Evolutionary conservation across 2,113 vertebrate genomes (phyloP).

Genomic region (Mormyrus iriodes): DNA sequence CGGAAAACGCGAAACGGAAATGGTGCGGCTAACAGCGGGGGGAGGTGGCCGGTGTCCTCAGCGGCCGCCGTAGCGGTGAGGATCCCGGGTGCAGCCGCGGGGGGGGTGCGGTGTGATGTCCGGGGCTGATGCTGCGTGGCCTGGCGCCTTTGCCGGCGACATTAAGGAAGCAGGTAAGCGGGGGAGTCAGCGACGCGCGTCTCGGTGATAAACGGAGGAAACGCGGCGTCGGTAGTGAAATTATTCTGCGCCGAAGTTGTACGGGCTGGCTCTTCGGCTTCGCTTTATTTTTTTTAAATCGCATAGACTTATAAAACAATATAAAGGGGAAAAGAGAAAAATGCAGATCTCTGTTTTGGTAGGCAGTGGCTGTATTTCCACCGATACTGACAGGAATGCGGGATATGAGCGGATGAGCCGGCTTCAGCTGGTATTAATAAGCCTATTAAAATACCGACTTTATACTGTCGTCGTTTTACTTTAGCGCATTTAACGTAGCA

Average conservation of each 20-base stretch:
- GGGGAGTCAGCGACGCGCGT: no score
- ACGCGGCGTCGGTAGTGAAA: neutral
- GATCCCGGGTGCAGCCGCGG: neutral
- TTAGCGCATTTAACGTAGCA: neutral
- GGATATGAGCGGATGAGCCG: neutral
- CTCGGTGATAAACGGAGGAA: no score
- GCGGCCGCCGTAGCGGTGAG: neutral
- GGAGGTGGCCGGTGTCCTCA: neutral
- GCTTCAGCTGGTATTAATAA: neutral
- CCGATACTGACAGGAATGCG: neutral
- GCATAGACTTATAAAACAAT: neutral
- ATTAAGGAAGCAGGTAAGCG: neutral
- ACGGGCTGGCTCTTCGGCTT: neutral
- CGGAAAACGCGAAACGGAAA: neutral
- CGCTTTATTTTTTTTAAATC: neutral
- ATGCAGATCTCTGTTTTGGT: neutral
- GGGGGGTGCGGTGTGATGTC: neutral
- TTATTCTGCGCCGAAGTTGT: neutral
- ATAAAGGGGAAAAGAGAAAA: no score
- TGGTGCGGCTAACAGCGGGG: neutral
- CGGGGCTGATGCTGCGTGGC: neutral
- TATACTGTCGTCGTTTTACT: neutral
- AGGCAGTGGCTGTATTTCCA: neutral
- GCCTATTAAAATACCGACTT: neutral
- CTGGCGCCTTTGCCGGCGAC: neutral